Conservation (phyloP, 2,888 invertebrate genomes). For the Cylindroiulus punctatus region DNA sequence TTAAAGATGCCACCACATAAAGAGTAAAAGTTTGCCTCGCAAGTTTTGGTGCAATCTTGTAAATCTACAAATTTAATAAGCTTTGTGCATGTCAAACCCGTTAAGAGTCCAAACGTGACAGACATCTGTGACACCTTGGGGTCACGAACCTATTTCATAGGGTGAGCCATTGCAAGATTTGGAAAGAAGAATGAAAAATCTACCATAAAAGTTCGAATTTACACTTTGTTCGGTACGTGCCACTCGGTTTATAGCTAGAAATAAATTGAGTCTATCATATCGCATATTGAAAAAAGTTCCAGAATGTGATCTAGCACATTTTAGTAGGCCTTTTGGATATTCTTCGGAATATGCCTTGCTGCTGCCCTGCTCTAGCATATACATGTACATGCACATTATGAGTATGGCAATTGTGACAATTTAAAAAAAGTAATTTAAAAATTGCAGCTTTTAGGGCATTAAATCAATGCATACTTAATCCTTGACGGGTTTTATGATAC, state of each 20-base stretch:
- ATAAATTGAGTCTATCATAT: not conserved
- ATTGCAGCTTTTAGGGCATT: not conserved
- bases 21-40: not conserved
- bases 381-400: no score
- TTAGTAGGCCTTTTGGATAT: no score
- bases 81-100: not conserved
- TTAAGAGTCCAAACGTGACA: not conserved
- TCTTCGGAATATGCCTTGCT: no score
- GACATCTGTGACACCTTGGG: slow-evolving; percentile 15
- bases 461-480: no score
- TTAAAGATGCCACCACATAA: not conserved
- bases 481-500: not conserved
- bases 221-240: not conserved
- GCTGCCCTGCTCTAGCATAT: no score
- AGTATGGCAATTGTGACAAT: no score
- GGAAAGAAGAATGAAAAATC: not conserved
- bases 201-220: not conserved
- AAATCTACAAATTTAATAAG: not conserved
- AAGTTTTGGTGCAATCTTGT: not conserved
- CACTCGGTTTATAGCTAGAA: not conserved
- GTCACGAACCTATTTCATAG: not conserved
- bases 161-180: not conserved
- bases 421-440: no score
- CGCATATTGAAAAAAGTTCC: not conserved
- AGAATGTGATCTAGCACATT: not conserved